Evolutionary conservation across 2,113 vertebrate species (phyloP), one percentile per base, ranked within the genome.

Genomic region (Larimichthys polyactis): DNA sequence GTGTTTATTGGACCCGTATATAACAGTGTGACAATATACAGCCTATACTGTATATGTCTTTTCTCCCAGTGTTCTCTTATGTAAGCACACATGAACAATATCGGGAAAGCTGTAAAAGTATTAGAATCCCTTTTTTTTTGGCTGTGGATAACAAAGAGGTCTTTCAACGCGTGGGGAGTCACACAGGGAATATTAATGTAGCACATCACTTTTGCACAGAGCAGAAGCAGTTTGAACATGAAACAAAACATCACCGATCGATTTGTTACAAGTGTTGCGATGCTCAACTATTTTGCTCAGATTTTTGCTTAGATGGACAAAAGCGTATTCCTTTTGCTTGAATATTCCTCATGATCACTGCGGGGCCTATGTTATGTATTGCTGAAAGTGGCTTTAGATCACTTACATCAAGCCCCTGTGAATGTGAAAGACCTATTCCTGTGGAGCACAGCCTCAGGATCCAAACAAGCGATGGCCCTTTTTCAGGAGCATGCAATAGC

Each of bases 391-490:
- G 78, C 59, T 60, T 87, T 22, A 71, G 71, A 78, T 75, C 27
- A 27, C 77, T 78, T 66, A 66, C 66, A 83, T 79, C 57, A 77
- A 69, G 36, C 52, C 60, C 44, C 40, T 79, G 67, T 75, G 76
- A 87, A 70, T 81, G 81, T 72, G 68, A 80, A 67, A 82, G 81
- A 80, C 69, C 81, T 82, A 66, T 64, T 87, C 79, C 85, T 79
- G 68, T 49, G 19, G 58, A 82, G 73, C 83, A 48, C 24, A 65
- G 82, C 85, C 69, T 64, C 46, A 15, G 85, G 59, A 82, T 70
- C 52, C 67, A 78, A 89, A 84, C 86, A 81, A 82, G 83, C 79
- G 86, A 87, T 79, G 75, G 63, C 69, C 91, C 74, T 84, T 85
- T 88, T 90, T 88, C 79, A 27, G 60, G 71, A 67, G 74, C 36